These are phyloP conservation scores for Xestobium rufovillosum DNA, from an alignment of 2,888 invertebrate genomes.

Conservation along the genomic window DNA sequence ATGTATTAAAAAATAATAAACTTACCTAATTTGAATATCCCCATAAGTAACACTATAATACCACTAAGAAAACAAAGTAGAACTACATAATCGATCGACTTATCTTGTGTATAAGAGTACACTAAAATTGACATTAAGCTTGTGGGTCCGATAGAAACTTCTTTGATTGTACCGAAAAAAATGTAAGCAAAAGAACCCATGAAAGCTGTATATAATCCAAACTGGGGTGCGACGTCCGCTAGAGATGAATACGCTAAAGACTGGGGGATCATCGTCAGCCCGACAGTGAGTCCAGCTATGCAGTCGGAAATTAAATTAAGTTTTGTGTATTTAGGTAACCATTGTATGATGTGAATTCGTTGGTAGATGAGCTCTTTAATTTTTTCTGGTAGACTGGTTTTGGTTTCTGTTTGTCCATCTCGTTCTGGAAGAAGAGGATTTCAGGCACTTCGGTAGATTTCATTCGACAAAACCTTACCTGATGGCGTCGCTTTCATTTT, in stretches of 20 bases:
- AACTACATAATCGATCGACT: conserved; percentile 65
- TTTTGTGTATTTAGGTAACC: conserved; percentile 69
- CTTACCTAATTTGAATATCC: conserved; percentile 70
- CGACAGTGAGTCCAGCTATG: conserved; percentile 89
- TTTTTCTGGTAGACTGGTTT: too few relatives aligned
- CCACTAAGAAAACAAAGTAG: conserved; percentile 73
- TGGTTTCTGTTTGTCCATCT: too few relatives aligned
- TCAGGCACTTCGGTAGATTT: too few relatives aligned
- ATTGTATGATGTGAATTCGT: conserved; percentile 61
- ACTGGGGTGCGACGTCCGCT: conserved; percentile 80
- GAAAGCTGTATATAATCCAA: conserved; percentile 67
- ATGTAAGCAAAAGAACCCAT: conserved; percentile 83
- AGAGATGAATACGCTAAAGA: conserved; percentile 89
- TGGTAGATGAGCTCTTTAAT: too few relatives aligned
- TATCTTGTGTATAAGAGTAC: conserved; percentile 60
- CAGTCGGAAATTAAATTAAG: conserved; percentile 74
- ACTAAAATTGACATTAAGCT: conserved; percentile 86
- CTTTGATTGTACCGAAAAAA: conserved; percentile 78
- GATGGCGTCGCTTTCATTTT: too few relatives aligned
- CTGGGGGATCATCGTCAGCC: conserved; percentile 88
- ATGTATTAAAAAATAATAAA: too few relatives aligned
- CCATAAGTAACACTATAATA: conserved; percentile 70
- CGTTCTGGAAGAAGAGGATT: too few relatives aligned
- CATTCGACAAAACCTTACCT: too few relatives aligned
- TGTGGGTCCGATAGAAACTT: conserved; percentile 88